These are phyloP conservation scores for Nestor notabilis DNA, from an alignment of 2,113 vertebrate genomes.

Conservation along the genomic window DNA sequence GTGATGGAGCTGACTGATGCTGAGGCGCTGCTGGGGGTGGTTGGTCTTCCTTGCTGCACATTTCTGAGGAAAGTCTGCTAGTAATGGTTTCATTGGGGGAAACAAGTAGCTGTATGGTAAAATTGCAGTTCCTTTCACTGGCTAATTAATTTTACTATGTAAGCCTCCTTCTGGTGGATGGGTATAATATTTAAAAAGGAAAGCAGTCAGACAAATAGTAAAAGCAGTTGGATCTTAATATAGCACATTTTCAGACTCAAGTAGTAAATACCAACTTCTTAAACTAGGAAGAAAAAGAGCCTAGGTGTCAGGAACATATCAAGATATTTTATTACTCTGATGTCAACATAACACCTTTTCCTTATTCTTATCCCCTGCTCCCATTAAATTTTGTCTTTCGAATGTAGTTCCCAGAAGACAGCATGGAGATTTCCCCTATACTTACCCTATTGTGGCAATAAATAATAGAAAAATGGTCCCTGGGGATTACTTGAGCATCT, in stretches of 20 bases:
- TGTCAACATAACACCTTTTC: background rate
- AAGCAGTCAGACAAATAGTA: background rate
- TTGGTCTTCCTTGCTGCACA: background rate
- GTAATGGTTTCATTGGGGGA: background rate
- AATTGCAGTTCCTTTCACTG: background rate
- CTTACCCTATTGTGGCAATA: background rate
- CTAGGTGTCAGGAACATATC: background rate
- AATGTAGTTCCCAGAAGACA: background rate
- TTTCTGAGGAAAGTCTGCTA: background rate
- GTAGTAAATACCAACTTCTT: background rate
- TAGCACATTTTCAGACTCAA: background rate
- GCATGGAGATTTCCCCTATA: background rate
- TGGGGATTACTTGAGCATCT: background rate
- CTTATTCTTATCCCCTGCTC: background rate
- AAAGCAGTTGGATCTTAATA: background rate
- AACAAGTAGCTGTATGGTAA: background rate
- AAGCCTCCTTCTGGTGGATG: background rate
- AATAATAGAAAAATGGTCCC: background rate
- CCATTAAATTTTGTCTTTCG: background rate
- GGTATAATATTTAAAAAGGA: background rate
- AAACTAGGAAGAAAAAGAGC: background rate
- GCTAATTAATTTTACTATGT: background rate
- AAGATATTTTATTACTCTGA: background rate
- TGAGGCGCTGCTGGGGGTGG: background rate
- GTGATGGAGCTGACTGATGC: background rate